Evolutionary conservation across 2,888 invertebrate genomes (phyloP), one percentile per base, ranked within the genome.

Genomic region (Ophion costatus): DNA sequence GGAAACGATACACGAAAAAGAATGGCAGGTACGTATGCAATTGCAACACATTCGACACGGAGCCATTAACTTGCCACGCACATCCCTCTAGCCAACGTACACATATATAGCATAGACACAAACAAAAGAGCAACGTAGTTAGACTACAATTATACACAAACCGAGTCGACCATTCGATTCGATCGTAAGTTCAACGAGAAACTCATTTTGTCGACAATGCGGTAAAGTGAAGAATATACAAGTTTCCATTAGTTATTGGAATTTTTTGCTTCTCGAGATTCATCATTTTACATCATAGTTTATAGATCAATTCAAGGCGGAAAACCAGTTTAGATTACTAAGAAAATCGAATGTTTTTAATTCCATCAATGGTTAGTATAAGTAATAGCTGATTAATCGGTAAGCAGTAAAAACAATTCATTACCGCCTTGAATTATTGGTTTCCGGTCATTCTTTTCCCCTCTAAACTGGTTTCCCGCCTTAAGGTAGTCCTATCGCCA

Each of bases 11-110:
- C 22, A 82, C 77, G 76, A 85, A 77, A 85, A 42, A 77, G 24
- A 74, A 64, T 24, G 67, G 38, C 78, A 85, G 85, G 85, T 85
- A 85, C 66, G 82, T 85, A 85, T 59, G 77, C 9, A 85, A 75
- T 82, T 78, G 57, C 82, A 79, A 84, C 38, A 76, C 64, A 56
- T 75, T 82, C 79, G 82, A 79, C 81, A 82, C 82, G 7, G 78
- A 38, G 61, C 77, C 69, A 84, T 66, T 81, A 70, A 79, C 14
- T 75, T 61, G 66, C 82, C 78, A 75, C 66, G 84, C 82, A 82
- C 78, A 82, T 75, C 75, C 82, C 59, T 64, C 74, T 78, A 84
- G 56, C 67, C 20, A 74, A 22, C n/a, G 20, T n/a, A 63, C 11
- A 70, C 70, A 56, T 5, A 33, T 22, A 70, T 5, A 63, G 63